These are phyloP conservation scores for Panurus biarmicus DNA, from an alignment of 2,113 vertebrate species.

Conservation along the genomic window DNA sequence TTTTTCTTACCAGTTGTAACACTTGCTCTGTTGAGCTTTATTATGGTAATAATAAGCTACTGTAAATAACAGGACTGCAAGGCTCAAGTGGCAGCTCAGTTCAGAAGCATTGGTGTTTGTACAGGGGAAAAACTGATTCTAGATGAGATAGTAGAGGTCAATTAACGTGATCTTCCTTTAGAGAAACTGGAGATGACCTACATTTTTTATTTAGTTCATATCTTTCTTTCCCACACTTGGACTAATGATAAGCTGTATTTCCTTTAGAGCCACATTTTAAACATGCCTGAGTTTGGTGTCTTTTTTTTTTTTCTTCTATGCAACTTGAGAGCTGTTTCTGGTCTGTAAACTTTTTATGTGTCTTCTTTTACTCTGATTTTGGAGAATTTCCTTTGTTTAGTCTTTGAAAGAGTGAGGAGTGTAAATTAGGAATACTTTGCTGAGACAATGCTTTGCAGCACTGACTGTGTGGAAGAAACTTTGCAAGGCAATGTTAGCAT, in stretches of 20 bases:
- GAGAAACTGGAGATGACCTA: background rate
- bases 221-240: background rate
- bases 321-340: background rate
- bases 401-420: background rate
- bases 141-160: background rate
- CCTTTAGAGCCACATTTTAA: background rate
- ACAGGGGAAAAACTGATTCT: background rate
- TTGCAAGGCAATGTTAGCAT: background rate
- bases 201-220: background rate
- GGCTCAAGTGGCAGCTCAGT: background rate
- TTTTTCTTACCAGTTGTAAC: background rate
- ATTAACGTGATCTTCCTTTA: background rate
- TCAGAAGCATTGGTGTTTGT: background rate
- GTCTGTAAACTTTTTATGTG: background rate
- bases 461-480: background rate
- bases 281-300: background rate
- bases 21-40: background rate
- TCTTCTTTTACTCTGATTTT: background rate
- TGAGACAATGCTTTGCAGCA: background rate
- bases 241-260: background rate
- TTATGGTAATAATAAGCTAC: background rate
- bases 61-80: background rate
- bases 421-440: background rate
- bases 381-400: background rate
- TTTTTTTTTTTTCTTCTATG: background rate